phyloP scores from a whole-genome alignment of 2,113 vertebrate species.

The Coracopsis vasa region DNA sequence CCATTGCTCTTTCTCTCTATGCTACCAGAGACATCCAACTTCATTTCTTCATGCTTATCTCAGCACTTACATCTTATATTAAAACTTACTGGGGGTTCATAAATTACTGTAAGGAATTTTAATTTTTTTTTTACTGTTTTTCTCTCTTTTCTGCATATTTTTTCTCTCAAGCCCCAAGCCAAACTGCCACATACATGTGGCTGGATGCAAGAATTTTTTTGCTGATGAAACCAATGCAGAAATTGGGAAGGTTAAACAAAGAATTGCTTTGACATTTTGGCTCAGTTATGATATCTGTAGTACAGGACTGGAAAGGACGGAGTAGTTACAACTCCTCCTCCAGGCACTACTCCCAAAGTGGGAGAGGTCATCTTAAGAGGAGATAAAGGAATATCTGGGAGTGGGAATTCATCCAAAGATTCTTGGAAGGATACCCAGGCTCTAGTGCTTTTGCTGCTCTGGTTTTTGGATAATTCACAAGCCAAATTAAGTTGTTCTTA shows the following conservation, averaged over 20 bases:
- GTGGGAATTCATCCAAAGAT: neutral
- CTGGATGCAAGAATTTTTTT: neutral
- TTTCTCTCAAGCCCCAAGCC: neutral
- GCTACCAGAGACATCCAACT: neutral
- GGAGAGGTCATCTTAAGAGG: neutral
- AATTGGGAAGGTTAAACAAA: neutral
- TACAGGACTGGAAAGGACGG: neutral
- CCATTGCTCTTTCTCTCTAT: constrained; percentile 24
- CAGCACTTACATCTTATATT: constrained; percentile 24
- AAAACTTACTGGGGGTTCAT: constrained; percentile 1
- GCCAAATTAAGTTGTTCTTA: neutral
- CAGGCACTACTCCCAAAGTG: neutral
- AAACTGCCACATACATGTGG: neutral
- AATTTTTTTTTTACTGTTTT: neutral
- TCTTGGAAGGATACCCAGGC: neutral
- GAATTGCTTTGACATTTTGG: neutral
- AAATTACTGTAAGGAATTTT: neutral
- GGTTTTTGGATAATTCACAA: neutral
- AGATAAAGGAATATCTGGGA: neutral
- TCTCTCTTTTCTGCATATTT: neutral
- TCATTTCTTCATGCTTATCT: constrained; percentile 50
- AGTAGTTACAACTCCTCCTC: neutral
- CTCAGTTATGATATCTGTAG: neutral
- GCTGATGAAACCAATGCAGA: neutral
- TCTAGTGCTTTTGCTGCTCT: neutral